Base-by-base conservation (phyloP, 2,888 invertebrate genomes). In the Acanthacorydalis orientalis region DNA sequence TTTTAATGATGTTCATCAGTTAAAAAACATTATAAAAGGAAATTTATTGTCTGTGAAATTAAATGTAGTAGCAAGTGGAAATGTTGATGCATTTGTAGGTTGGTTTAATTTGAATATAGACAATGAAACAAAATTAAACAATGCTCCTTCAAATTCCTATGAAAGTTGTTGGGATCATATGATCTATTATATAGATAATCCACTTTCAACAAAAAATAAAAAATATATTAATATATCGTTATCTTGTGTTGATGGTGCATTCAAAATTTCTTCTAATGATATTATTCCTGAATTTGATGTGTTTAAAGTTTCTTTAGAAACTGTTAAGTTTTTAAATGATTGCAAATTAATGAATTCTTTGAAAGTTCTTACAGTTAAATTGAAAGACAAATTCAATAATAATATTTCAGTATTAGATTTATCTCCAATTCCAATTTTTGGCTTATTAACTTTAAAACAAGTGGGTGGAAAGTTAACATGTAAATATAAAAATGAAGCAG, bases 101-200 rank as follows among this genome's bases (percentile, higher is more conserved):
- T 86, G 82, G 81, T 87, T 87, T 59, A 76, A 80, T 57, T 66
- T 87, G 49, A 65, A 80, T 58, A 65, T 88, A 43, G 74, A 79
- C 55, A 74, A 78, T 8, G 68, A 71, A 37, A 69, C 74, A 33
- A 67, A 63, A 1, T 64, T 86, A 37, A 75, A 77, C 44, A 79
- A 80, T 8, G 70, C 77, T 51, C 80, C 82, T 48, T 63, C 66
- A 31, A 60, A 63, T 7, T 56, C 62, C 2, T 62, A 67, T 52
- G 67, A 70, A 4, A 68, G 71, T 51, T 84, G 84, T 55, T 88
- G 87, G 87, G 84, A 87, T 58, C 83, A 84, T 59, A 83, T 83
- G 7, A 68, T 87, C 37, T 83, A 80, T 59, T 78, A 74, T 62
- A 64, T 75, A 50, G 63, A 67, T 44, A 57, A 69, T 52, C 69